Evolutionary conservation across 2,888 invertebrate species (phyloP).

Genomic region (Noctua pronuba): DNA sequence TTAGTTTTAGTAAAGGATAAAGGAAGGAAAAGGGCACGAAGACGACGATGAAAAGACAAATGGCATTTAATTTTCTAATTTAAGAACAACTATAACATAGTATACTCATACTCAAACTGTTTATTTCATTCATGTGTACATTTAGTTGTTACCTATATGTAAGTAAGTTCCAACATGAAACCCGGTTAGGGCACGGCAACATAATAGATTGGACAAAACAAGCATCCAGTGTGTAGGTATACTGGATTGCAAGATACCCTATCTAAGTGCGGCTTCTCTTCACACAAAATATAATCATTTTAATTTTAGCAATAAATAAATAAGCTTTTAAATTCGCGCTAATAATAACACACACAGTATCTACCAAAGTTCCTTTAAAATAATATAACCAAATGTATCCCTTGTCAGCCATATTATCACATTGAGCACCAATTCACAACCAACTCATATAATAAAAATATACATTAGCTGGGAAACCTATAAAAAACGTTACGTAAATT

Average conservation of each 20-base stretch:
- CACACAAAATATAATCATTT: background rate
- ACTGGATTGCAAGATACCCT: too few species aligned
- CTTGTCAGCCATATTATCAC: slow-evolving; percentile 36
- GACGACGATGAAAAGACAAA: background rate
- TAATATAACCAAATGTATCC: slow-evolving; percentile 9
- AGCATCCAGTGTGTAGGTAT: too few species aligned
- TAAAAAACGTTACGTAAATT: slow-evolving; percentile 50
- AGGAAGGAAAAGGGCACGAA: too few species aligned
- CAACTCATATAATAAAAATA: slow-evolving; percentile 46
- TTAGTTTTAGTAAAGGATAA: background rate
- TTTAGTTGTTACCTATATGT: too few species aligned
- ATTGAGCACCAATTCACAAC: slow-evolving; percentile 26
- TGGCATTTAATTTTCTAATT: background rate
- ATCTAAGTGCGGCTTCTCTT: background rate
- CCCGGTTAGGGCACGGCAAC: too few species aligned
- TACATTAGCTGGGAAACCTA: slow-evolving; percentile 48
- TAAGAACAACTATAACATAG: background rate
- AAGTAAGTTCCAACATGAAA: too few species aligned
- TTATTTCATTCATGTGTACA: too few species aligned
- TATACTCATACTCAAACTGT: too few species aligned
- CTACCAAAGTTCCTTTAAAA: background rate
- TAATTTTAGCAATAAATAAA: background rate
- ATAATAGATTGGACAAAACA: too few species aligned
- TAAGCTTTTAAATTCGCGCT: background rate
- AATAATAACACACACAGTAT: background rate